Percentiles rank a stretch among this genome's conserved stretches.
phyloP scores from a whole-genome alignment of 2,797 vertebrate genomes.

The Decapterus maruadsi region DNA sequence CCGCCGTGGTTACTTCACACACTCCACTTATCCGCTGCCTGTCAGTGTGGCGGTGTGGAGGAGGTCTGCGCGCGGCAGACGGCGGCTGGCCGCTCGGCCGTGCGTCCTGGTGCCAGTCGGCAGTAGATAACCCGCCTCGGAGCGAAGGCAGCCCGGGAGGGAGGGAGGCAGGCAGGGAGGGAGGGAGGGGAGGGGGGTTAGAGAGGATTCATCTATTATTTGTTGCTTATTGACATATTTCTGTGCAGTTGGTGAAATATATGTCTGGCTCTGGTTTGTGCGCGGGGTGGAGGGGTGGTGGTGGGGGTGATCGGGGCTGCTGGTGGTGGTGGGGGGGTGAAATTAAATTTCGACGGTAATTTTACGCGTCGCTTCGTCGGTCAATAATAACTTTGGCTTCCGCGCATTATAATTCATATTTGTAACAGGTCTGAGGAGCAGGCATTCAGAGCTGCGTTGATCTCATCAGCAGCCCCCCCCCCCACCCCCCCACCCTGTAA shows the following conservation, averaged over 20 bases:
- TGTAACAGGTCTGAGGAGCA: constrained; percentile 16
- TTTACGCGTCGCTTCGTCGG: constrained; percentile 15
- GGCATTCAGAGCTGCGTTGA: background rate
- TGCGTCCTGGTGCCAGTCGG: constrained; percentile 15
- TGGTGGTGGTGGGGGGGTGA: no score
- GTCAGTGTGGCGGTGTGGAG: constrained; percentile 16
- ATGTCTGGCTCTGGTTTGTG: background rate
- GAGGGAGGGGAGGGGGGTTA: background rate
- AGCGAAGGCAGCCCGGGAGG: background rate
- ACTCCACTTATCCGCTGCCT: no score
- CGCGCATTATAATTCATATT: background rate
- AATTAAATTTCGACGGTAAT: background rate
- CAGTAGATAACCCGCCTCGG: background rate
- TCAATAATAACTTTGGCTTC: background rate
- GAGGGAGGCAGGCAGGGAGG: no score
- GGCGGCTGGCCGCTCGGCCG: constrained; percentile 39
- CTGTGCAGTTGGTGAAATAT: background rate
- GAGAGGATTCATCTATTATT: background rate
- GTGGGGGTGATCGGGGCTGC: no score
- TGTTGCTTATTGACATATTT: background rate
- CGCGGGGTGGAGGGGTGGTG: background rate
- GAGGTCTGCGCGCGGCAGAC: constrained; percentile 45
- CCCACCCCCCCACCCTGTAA: background rate
- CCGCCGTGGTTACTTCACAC: background rate
- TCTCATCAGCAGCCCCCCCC: constrained; percentile 2